Evolutionary conservation across 1,140 invertebrate species (phyloP).

Genomic region (Drosophila mauritiana): DNA sequence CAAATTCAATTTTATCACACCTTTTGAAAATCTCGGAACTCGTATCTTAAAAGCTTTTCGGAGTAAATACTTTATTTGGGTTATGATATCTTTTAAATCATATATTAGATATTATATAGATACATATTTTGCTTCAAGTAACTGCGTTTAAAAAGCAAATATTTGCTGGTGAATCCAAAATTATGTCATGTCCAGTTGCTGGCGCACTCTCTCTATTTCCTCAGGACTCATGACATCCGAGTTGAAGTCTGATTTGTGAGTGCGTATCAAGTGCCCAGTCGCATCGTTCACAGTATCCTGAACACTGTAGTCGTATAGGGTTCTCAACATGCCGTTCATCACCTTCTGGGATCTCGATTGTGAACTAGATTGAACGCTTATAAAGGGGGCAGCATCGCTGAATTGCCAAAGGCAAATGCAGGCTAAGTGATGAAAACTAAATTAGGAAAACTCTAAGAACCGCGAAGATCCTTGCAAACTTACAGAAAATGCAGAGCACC

Average conservation of each 20-base stretch:
- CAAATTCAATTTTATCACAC: no score
- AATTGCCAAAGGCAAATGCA: background rate
- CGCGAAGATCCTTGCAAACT: background rate
- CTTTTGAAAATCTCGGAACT: no score
- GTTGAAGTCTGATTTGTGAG: background rate
- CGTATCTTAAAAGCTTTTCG: no score
- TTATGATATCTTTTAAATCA: no score
- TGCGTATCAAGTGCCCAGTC: background rate
- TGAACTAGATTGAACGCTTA: slow-evolving; percentile 9
- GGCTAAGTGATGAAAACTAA: background rate
- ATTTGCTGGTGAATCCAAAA: background rate
- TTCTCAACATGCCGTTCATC: background rate
- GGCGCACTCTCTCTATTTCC: background rate
- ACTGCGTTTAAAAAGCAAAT: background rate
- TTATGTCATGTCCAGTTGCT: no score
- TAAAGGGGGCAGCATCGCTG: background rate
- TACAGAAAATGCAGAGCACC: slow-evolving; percentile 10
- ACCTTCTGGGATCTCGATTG: background rate
- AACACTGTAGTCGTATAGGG: background rate
- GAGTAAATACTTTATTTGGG: no score
- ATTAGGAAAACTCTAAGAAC: no score
- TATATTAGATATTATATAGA: no score
- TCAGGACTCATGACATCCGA: slow-evolving; percentile 1
- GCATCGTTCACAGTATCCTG: background rate
- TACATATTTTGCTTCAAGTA: no score